Conservation (phyloP, 2,113 vertebrate genomes). For the Diadophis punctatus region DNA sequence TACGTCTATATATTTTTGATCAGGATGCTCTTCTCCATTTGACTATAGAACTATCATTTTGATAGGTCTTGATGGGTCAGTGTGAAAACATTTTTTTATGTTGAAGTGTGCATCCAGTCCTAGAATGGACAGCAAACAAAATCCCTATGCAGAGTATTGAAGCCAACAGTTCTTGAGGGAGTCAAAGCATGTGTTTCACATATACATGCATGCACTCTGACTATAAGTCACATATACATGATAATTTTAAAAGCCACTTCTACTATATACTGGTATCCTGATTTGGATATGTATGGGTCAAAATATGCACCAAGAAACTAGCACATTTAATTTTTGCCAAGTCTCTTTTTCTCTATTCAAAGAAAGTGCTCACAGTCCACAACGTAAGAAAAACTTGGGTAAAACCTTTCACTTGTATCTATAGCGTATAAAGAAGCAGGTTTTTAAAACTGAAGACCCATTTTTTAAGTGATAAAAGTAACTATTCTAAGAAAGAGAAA, state of each 20-base stretch:
- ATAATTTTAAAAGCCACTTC: not conserved
- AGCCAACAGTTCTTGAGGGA: not conserved
- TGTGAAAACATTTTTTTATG: not conserved
- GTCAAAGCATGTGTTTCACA: not conserved
- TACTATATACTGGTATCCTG: not conserved
- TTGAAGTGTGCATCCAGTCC: not conserved
- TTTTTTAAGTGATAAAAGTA: not conserved
- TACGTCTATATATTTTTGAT: slow-evolving; percentile 38
- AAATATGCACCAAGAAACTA: not conserved
- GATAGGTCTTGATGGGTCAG: not conserved
- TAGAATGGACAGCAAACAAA: not conserved
- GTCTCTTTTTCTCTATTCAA: not conserved
- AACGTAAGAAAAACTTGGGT: not conserved
- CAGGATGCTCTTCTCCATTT: not conserved
- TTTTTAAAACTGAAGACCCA: not conserved
- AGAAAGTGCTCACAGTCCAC: not conserved
- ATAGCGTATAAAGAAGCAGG: not conserved
- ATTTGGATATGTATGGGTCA: too few species aligned
- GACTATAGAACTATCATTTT: not conserved
- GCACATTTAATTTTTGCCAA: not conserved
- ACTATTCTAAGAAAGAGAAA: slow-evolving; percentile 21
- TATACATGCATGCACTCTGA: not conserved
- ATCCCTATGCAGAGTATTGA: not conserved
- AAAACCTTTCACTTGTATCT: not conserved
- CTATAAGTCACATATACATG: not conserved